These are phyloP conservation scores for Stercorarius parasiticus DNA, from an alignment of 2,113 vertebrate species.

Conservation along the genomic window DNA sequence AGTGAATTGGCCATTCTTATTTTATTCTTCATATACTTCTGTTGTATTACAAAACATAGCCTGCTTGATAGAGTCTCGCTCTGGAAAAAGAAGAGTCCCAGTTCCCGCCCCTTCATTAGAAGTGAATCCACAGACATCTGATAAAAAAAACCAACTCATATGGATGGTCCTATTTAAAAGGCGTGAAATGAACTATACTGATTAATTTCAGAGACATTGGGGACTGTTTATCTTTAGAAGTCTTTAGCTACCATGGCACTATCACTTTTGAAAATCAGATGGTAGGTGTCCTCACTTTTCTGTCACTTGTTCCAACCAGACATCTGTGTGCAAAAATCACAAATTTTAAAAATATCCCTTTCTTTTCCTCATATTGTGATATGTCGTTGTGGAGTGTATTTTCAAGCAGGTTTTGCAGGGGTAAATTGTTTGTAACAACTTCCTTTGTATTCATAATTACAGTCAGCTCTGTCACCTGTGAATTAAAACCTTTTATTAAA, in stretches of 20 bases:
- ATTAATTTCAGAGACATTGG: background rate
- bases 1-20: background rate
- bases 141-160: background rate
- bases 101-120: background rate
- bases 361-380: background rate
- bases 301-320: background rate
- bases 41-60: background rate
- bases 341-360: background rate
- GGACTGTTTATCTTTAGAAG: background rate
- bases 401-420: background rate
- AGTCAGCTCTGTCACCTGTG: background rate
- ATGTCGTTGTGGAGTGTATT: background rate
- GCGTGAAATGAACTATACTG: background rate
- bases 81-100: background rate
- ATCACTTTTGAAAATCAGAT: background rate
- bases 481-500: slow-evolving; percentile 11
- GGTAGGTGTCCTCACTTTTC: background rate
- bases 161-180: background rate
- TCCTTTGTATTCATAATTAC: background rate
- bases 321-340: background rate
- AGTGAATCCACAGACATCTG: background rate
- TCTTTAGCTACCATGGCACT: background rate
- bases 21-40: background rate
- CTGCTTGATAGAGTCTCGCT: background rate
- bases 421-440: background rate